phyloP scores from a whole-genome alignment of 1,140 invertebrate genomes.

The Brachionus calyciflorus region DNA sequence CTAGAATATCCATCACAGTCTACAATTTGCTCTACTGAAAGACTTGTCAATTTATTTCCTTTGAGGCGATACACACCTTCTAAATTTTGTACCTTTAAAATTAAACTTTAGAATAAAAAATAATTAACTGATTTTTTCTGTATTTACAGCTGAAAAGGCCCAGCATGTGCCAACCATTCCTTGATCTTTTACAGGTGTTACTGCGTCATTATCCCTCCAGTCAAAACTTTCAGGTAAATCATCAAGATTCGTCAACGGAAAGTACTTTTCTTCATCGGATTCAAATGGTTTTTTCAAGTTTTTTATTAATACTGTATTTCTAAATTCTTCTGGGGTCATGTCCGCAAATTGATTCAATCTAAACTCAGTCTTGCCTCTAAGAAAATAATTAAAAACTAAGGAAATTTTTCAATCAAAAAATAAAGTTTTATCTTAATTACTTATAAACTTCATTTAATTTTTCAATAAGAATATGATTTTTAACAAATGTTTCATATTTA shows the following conservation, averaged over 20 bases:
- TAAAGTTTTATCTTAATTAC: not conserved
- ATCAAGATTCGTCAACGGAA: not conserved
- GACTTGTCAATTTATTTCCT: conserved; percentile 52
- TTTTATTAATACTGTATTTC: conserved; percentile 11
- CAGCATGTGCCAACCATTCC: conserved; percentile 46
- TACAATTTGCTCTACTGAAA: conserved; percentile 57
- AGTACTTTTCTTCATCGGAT: not conserved
- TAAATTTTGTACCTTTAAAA: conserved; percentile 52
- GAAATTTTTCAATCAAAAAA: not conserved
- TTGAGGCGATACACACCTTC: conserved; percentile 54
- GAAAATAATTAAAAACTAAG: not conserved
- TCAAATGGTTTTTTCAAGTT: conserved; percentile 13
- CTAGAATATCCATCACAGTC: conserved; percentile 54
- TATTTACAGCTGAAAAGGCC: conserved; percentile 37
- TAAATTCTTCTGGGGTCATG: conserved; percentile 49
- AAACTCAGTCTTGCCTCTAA: conserved; percentile 47
- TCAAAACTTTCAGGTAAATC: conserved; percentile 41
- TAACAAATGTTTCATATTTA: conserved; percentile 3
- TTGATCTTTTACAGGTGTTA: conserved; percentile 48
- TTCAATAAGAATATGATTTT: conserved; percentile 32
- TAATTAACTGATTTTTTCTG: not conserved
- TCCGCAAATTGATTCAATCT: conserved; percentile 56
- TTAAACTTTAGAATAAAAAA: not conserved
- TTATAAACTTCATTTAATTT: conserved; percentile 9
- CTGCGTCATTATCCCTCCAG: conserved; percentile 45